Evolutionary conservation across 2,888 invertebrate species (phyloP).

Genomic region (Tipula lateralis): DNA sequence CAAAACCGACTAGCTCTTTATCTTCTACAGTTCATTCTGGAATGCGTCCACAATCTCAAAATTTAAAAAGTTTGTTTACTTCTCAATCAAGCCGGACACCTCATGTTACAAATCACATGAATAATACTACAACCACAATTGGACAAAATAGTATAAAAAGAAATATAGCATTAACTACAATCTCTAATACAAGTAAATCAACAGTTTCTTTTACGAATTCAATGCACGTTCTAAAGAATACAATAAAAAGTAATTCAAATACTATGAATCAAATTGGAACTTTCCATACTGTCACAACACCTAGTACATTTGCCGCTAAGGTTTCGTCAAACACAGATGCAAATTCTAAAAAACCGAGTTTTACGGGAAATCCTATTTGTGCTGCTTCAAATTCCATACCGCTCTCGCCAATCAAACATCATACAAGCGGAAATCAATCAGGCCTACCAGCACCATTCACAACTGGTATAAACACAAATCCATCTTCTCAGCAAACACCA

Average conservation of each 20-base stretch:
- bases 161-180: constrained; percentile 34
- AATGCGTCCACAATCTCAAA: constrained; percentile 39
- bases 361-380: neutral
- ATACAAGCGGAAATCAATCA: constrained; percentile 30
- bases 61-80: constrained; percentile 32
- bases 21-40: neutral
- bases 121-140: constrained; percentile 37
- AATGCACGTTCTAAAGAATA: constrained; percentile 51
- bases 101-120: constrained; percentile 13
- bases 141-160: constrained; percentile 39
- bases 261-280: constrained; percentile 37
- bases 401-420: constrained; percentile 34
- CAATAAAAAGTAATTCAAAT: constrained; percentile 42
- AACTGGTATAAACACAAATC: constrained; percentile 33
- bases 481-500: constrained; percentile 30
- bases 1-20: neutral
- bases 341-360: constrained; percentile 34
- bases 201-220: constrained; percentile 57
- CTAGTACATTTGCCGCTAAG: constrained; percentile 50
- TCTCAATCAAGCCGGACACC: neutral
- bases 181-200: constrained; percentile 48
- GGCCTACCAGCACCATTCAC: constrained; percentile 35
- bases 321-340: constrained; percentile 49
- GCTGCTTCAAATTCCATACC: constrained; percentile 26
- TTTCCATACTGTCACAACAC: constrained; percentile 36